phyloP scores from a whole-genome alignment of 2,113 vertebrate genomes.

The Hiodon tergisus region DNA sequence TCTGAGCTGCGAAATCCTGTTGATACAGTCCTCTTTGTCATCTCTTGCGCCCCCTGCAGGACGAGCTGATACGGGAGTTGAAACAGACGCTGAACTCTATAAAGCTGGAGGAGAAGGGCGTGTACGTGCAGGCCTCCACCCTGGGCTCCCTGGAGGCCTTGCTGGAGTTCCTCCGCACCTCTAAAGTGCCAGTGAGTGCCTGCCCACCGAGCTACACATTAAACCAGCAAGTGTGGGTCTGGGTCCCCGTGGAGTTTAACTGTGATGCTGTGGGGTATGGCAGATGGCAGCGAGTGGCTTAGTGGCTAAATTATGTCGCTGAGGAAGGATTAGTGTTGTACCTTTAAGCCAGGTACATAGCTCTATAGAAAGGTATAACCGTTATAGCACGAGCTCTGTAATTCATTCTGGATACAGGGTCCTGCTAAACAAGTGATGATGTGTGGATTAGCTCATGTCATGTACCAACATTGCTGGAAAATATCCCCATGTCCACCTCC shows the following conservation, averaged over 20 bases:
- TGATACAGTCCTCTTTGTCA: neutral
- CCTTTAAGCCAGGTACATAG: too few species aligned
- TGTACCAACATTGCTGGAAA: too few species aligned
- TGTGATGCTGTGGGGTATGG: too few species aligned
- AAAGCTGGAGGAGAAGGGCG: conserved; percentile 95
- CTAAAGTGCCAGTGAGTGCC: conserved; percentile 82
- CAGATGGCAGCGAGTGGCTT: too few species aligned
- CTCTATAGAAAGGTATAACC: too few species aligned
- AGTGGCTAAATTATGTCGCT: too few species aligned
- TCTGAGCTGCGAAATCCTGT: neutral
- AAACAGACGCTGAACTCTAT: conserved; percentile 94
- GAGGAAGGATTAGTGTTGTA: too few species aligned
- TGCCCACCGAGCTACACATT: neutral
- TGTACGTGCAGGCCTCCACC: conserved; percentile 96
- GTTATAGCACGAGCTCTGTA: too few species aligned
- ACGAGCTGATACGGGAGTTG: conserved; percentile 87
- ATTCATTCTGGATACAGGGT: too few species aligned
- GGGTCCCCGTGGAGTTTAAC: neutral
- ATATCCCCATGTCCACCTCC: too few species aligned
- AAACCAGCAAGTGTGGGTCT: neutral
- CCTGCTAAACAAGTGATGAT: too few species aligned
- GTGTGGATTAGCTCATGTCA: too few species aligned
- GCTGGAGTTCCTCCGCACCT: conserved; percentile 91
- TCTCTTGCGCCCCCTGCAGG: conserved; percentile 59
- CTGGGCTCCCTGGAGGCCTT: conserved; percentile 93